Evolutionary conservation across 2,888 invertebrate species (phyloP).

Genomic region (Caenorhabditis becei): DNA sequence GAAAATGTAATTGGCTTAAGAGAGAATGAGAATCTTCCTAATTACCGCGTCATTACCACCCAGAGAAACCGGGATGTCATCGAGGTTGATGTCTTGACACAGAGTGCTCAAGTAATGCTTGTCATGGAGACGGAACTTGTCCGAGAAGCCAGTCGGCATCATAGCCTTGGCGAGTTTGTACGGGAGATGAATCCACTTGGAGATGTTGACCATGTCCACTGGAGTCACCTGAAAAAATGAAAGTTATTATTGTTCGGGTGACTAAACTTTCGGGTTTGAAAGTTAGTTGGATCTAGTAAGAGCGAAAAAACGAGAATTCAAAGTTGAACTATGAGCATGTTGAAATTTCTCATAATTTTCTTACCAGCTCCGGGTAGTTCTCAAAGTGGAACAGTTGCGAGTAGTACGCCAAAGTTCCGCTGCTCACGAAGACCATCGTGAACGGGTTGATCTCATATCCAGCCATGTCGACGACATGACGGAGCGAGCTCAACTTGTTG

Average conservation of each 20-base stretch:
- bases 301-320: too few relatives aligned
- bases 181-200: conserved; percentile 81
- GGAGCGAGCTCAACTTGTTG: conserved; percentile 76
- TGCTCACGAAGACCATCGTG: conserved; percentile 80
- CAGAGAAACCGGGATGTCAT: conserved; percentile 77
- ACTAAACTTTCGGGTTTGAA: conserved; percentile 8
- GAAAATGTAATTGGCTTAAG: conserved; percentile 6
- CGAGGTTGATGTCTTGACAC: conserved; percentile 72
- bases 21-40: not conserved
- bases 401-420: conserved; percentile 80
- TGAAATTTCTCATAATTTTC: too few relatives aligned
- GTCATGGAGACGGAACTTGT: conserved; percentile 79
- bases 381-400: conserved; percentile 81
- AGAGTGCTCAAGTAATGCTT: conserved; percentile 75
- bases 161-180: conserved; percentile 77
- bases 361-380: conserved; percentile 81
- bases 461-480: conserved; percentile 80
- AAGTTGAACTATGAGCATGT: too few relatives aligned
- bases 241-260: conserved; percentile 12
- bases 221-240: conserved; percentile 70
- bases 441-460: conserved; percentile 81
- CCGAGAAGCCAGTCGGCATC: conserved; percentile 81
- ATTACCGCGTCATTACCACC: conserved; percentile 78
- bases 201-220: conserved; percentile 80
- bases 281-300: too few relatives aligned